Evolutionary conservation across 2,888 invertebrate species (phyloP), one percentile per base, ranked within the genome.

Genomic region (Pecten maximus): DNA sequence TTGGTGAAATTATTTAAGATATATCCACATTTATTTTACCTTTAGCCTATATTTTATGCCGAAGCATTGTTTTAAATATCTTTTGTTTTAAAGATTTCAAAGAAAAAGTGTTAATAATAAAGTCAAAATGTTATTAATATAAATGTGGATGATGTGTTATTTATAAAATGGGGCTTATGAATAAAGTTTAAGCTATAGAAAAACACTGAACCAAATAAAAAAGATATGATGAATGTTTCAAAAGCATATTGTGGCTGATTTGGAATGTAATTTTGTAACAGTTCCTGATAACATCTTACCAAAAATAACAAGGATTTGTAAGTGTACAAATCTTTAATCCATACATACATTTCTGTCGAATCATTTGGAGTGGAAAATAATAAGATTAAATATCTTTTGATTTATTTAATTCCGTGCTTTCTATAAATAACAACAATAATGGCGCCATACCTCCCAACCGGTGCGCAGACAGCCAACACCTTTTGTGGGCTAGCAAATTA

Each of bases 391-490:
- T 28, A 74, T n/a, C 60, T 28, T 28, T 28, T 74, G 3, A 4
- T 15, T 74, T 35, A 74, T 74, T 74, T 74, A 74, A 74, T 28
- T 74, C 74, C 74, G 74, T 74, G 74, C 35, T 74, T 74, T 74
- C 74, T 74, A 74, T 74, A 74, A 74, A 74, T 1, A 74, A 74
- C 74, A 74, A 74, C 74, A 74, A 35, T 74, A 74, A 74, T 35
- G 74, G 28, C 74, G 74, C 74, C 74, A 74, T 74, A 74, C 74
- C 74, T 74, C 74, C 74, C 74, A 74, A 74, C 74, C 74, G 74
- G 74, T 74, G 74, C 74, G 74, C 74, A 74, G 74, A 74, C 74
- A 23, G 74, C 74, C 74, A 74, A 74, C 74, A 74, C 74, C 74
- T 74, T 74, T 35, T 74, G 74, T 74, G 74, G 74, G 74, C 74